Percentiles rank a stretch among this genome's conserved stretches.
phyloP scores from a whole-genome alignment of 2,113 vertebrate species.

The Melanerpes formicivorus region DNA sequence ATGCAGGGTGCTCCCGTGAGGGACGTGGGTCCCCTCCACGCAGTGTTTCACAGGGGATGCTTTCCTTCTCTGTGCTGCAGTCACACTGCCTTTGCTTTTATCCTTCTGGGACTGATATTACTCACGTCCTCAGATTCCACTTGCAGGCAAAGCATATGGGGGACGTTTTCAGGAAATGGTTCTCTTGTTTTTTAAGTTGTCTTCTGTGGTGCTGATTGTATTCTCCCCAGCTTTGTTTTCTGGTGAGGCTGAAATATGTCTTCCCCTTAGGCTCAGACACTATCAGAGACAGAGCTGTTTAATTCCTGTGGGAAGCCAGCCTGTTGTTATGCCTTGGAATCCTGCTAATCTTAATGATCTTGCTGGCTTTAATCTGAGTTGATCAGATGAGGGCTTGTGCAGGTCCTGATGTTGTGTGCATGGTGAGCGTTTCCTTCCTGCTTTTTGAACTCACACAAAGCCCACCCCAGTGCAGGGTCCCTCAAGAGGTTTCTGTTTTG shows the following conservation, averaged over 20 bases:
- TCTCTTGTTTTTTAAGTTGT: not conserved
- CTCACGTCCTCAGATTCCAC: not conserved
- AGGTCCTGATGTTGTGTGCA: not conserved
- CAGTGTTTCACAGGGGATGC: not conserved
- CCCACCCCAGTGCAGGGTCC: not conserved
- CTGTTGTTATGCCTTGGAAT: not conserved
- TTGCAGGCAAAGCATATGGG: not conserved
- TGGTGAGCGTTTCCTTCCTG: not conserved
- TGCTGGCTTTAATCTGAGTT: not conserved
- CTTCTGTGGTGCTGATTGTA: not conserved
- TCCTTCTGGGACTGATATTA: not conserved
- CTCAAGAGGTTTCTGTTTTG: not conserved
- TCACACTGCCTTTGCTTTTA: not conserved
- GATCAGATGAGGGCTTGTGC: not conserved
- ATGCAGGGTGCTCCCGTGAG: not conserved
- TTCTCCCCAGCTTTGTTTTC: not conserved
- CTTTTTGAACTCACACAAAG: not conserved
- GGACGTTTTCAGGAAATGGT: not conserved
- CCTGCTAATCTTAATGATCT: conserved; percentile 5
- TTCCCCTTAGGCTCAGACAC: too few relatives aligned
- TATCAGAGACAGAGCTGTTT: not conserved
- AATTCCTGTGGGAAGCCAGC: not conserved
- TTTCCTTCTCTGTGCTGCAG: not conserved
- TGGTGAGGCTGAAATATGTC: not conserved
- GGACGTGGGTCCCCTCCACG: not conserved